Evolutionary conservation across 2,113 vertebrate genomes (phyloP), one percentile per base, ranked within the genome.

Genomic region (Stercorarius parasiticus): DNA sequence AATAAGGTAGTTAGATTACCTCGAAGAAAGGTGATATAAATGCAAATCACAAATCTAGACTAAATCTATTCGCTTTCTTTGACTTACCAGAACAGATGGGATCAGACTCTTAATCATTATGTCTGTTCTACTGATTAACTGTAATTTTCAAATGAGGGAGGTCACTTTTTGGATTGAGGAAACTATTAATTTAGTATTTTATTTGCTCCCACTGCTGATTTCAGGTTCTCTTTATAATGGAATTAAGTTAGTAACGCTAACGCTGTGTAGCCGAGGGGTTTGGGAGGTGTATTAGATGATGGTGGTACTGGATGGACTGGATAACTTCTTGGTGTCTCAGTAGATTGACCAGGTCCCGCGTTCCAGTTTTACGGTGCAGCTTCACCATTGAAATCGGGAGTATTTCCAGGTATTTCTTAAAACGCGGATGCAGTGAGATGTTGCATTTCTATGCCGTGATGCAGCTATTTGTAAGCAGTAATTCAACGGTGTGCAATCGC

Each of bases 371-470:
- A 30, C 15, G 13, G 19, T 55, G 23, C 19, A 20, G 23, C 16
- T 62, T 55, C 8, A 3, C 11, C 14, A 6, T 15, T 13, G 25
- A 25, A 49, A 40, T 49, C 5, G 7, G 1, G 34, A 25, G 8
- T 13, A 17, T 7, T 50, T 73, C 16, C 21, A 1, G 45, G 10
- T 45, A 19, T 45, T 45, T 45, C 18, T 72, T 65, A 7, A 27
- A 74, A 22, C 21, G 30, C 42, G 3, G 26, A 20, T 18, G 43
- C 5, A 2, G 22, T 18, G 25, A 30, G n/a, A 5, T 29, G 13
- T 15, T 23, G 30, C 25, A 6, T 36, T 65, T 29, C 1, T 32
- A 21, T 12, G 30, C 42, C 0, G 5, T 38, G 27, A 21, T 9
- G 13, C 43, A 16, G 26, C 45, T 50, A 2, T n/a, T 50, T 66